Percentiles rank a stretch among this genome's conserved stretches.
Evolutionary conservation across 2,113 vertebrate genomes (phyloP).

Genomic region (Cyanoderma ruficeps): DNA sequence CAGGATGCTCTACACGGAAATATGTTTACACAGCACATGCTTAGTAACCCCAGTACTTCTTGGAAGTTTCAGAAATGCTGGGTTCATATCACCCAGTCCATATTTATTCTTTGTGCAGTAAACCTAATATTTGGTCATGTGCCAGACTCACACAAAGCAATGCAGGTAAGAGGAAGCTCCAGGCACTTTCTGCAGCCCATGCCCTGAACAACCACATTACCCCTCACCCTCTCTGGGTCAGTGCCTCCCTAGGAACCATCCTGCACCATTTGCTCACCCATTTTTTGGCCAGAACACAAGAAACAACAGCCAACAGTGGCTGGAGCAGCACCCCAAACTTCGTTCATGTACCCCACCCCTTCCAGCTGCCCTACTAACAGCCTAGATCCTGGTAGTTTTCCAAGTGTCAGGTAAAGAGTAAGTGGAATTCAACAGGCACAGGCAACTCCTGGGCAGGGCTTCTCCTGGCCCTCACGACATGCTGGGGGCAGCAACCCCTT

Average conservation of each 20-base stretch:
- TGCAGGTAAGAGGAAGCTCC: background rate
- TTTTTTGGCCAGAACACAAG: background rate
- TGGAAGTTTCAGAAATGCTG: background rate
- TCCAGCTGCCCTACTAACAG: background rate
- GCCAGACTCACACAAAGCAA: background rate
- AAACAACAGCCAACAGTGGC: background rate
- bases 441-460: background rate
- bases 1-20: background rate
- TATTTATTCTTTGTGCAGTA: background rate
- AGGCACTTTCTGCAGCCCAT: background rate
- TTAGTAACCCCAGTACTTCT: background rate
- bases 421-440: background rate
- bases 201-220: fast-evolving
- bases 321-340: background rate
- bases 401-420: background rate
- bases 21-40: background rate
- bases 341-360: background rate
- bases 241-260: background rate
- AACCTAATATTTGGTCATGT: background rate
- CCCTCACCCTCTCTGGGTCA: background rate
- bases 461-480: background rate
- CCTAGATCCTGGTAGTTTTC: background rate
- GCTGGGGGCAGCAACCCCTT: fast-evolving
- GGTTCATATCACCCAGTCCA: background rate
- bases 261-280: background rate